Percentiles rank a stretch among this genome's conserved stretches.
Conservation (phyloP, 1,140 invertebrate species). For the Ctenoplectra terminalis region DNA sequence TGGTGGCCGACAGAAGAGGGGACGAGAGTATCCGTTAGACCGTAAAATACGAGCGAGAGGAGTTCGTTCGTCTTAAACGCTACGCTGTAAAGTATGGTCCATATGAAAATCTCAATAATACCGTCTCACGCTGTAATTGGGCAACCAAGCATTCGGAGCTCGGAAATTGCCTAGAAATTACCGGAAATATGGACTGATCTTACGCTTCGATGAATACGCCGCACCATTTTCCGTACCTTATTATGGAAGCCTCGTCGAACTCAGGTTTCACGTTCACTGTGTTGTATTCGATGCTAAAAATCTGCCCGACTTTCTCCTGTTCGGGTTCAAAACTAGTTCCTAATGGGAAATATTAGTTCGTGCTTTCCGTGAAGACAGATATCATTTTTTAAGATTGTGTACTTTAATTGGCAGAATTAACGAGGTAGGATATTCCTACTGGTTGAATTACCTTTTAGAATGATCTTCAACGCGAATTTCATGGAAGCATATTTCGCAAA, state of each 20-base stretch:
- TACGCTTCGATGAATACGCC: conserved; percentile 33
- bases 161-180: conserved; percentile 57
- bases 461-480: no score
- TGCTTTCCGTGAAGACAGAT: no score
- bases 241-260: conserved; percentile 36
- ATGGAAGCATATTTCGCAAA: no score
- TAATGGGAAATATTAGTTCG: neutral
- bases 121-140: conserved; percentile 45
- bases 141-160: conserved; percentile 39
- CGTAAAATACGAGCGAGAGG: conserved; percentile 14
- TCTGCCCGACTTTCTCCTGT: neutral
- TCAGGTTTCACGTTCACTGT: neutral
- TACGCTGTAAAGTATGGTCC: conserved; percentile 28
- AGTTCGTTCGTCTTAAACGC: conserved; percentile 18
- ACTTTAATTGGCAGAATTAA: no score
- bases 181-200: conserved; percentile 52
- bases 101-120: conserved; percentile 62
- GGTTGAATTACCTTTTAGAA: neutral
- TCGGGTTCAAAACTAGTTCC: neutral
- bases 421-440: no score
- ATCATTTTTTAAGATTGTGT: no score
- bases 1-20: neutral
- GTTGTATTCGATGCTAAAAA: neutral
- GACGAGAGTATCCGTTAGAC: conserved; percentile 31
- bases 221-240: conserved; percentile 28